Evolutionary conservation across 2,113 vertebrate genomes (phyloP).

Genomic region (Nerophis ophidion): DNA sequence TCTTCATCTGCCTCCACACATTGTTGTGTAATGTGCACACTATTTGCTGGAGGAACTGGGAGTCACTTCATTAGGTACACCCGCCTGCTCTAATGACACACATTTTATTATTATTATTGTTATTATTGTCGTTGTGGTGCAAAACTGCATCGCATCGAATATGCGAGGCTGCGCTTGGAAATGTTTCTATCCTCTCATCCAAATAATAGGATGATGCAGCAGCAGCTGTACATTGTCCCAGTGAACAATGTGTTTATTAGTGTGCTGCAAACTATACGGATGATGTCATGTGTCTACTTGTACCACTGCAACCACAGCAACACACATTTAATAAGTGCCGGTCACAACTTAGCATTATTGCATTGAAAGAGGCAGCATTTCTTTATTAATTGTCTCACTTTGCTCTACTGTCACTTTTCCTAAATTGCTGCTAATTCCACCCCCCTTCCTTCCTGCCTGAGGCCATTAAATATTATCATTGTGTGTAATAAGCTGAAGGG

Average conservation of each 20-base stretch:
- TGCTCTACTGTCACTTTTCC: not conserved
- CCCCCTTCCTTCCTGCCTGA: not conserved
- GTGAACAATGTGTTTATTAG: too few relatives aligned
- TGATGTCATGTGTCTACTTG: too few relatives aligned
- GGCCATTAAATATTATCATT: constrained; percentile 7
- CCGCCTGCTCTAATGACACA: not conserved
- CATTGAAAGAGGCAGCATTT: too few relatives aligned
- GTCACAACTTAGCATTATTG: too few relatives aligned
- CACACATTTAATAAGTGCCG: too few relatives aligned
- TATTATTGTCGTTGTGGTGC: not conserved
- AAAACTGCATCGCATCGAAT: not conserved
- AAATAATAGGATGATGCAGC: too few relatives aligned
- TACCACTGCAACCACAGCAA: too few relatives aligned
- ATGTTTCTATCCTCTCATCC: not conserved
- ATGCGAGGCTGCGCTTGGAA: not conserved
- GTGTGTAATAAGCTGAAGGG: constrained; percentile 12
- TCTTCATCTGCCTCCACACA: not conserved
- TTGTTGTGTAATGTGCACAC: constrained; percentile 36
- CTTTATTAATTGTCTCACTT: not conserved
- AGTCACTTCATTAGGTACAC: not conserved
- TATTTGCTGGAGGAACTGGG: constrained; percentile 13
- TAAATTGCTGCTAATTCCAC: constrained; percentile 4
- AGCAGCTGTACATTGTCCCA: too few relatives aligned
- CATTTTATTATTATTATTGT: not conserved
- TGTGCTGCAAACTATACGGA: too few relatives aligned